Base-by-base conservation (phyloP, 1,140 invertebrate genomes). In the Yoshiicerus persimilis region DNA sequence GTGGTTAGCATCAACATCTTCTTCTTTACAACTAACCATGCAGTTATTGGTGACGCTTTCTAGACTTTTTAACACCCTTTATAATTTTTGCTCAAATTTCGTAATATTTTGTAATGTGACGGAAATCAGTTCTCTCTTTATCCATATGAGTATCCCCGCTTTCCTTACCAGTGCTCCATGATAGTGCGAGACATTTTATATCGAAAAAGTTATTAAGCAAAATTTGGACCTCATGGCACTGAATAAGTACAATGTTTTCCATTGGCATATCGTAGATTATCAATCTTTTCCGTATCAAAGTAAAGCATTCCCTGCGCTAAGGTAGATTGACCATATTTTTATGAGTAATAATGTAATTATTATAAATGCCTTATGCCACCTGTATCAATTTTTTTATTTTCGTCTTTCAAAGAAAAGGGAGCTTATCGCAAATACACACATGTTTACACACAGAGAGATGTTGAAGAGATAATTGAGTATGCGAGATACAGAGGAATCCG, bases 201-300 rank as follows among this genome's bases (percentile, higher is more conserved):
- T 94, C 96, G 0, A 88, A 96, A 1, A 91, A 2, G 94, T 94
- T 47, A 95, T 98, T 34, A 90, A 94, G 13, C 92, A 94, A 34
- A 96, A 95, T 2, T 91, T 98, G 34, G 96, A 96, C 88, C 95
- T 96, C 0, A 97, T 98, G 97, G 94, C 95, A 2, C 95, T 96
- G 89, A 97, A 97, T 92, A 99, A 98, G 93, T 92, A 97, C 86
- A 98, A 98, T 92, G 97, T 98, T 0, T 95, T 99, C 87, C 97
- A 98, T 92, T 99, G 97, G 97, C 97, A 99, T 92, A 96, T 99
- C 32, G 95, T 96, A 0, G 98, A 99, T 92, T 97, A 98, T 92
- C 96, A 97, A 89, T 96, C 96, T 90, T 99, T 98, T 92, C 97
- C 97, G 0, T 98, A 96, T 92, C 93, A 95, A 86, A 98, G 96